Evolutionary conservation across 2,888 invertebrate species (phyloP).

Genomic region (Epinotia nisella): DNA sequence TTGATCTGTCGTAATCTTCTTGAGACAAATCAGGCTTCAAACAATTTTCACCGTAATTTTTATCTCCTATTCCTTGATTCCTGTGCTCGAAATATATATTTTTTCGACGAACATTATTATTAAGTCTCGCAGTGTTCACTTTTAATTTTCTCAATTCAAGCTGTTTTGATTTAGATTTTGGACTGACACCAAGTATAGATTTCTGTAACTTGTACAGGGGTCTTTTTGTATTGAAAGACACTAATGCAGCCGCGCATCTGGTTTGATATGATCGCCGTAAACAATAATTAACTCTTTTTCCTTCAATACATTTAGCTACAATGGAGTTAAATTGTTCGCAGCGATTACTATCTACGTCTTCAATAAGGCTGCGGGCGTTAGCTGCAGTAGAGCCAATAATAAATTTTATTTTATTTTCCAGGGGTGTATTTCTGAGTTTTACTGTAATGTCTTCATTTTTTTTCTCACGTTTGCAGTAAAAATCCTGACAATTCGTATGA

Average conservation of each 20-base stretch:
- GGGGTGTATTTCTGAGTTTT: conserved; percentile 21
- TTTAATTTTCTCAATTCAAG: background rate
- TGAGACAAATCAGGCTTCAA: background rate
- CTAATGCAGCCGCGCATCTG: conserved; percentile 5
- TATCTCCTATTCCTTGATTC: background rate
- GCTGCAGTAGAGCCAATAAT: conserved; percentile 29
- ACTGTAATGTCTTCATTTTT: conserved; percentile 20
- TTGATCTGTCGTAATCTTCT: background rate
- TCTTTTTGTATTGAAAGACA: conserved; percentile 1
- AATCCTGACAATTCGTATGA: conserved; percentile 4
- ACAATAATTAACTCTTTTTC: conserved; percentile 1
- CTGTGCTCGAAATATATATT: background rate
- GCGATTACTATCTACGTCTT: conserved; percentile 32
- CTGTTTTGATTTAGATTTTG: no score
- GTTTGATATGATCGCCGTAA: background rate
- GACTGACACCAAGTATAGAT: background rate
- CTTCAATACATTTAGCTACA: conserved; percentile 1
- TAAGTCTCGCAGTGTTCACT: background rate
- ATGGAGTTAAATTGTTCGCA: background rate
- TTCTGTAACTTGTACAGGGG: conserved; percentile 1
- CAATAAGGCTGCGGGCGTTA: conserved; percentile 43
- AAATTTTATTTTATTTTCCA: conserved; percentile 23
- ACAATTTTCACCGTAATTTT: background rate
- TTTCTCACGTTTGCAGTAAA: conserved; percentile 3
- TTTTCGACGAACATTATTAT: background rate